These are phyloP conservation scores for Cabera pusaria DNA, from an alignment of 2,888 invertebrate species.

Conservation along the genomic window DNA sequence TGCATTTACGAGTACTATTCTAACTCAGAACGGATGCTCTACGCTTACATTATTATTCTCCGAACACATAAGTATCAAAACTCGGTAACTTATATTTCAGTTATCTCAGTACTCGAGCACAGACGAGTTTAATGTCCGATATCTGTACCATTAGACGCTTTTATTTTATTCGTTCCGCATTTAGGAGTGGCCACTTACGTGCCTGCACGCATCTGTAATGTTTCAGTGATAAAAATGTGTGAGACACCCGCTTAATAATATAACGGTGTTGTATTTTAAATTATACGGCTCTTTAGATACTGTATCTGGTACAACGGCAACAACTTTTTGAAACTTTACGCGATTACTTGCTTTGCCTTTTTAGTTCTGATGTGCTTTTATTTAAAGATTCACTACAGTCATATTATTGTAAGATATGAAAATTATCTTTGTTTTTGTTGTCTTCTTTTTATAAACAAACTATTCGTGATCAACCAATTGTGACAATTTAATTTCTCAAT, in stretches of 20 bases:
- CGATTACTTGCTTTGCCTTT: too few relatives aligned
- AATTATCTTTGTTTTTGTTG: too few relatives aligned
- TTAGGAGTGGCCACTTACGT: conserved; percentile 52
- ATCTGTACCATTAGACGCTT: conserved; percentile 51
- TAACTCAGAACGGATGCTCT: conserved; percentile 49
- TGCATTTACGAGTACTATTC: conserved; percentile 75
- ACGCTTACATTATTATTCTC: conserved; percentile 23
- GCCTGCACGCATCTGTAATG: conserved; percentile 58
- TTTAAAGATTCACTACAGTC: too few relatives aligned
- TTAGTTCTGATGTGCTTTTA: too few relatives aligned
- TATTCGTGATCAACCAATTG: too few relatives aligned
- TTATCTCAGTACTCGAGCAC: conserved; percentile 66
- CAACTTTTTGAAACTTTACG: too few relatives aligned
- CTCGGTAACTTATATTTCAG: conserved; percentile 43
- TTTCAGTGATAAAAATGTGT: conserved; percentile 58
- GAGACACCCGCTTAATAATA: conserved; percentile 50
- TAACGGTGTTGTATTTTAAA: conserved; percentile 36
- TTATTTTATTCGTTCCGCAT: conserved; percentile 50
- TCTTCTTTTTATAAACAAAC: too few relatives aligned
- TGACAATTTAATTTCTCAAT: conserved; percentile 2
- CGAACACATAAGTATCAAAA: conserved; percentile 44
- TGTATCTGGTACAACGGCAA: conserved; percentile 17
- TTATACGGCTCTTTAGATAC: conserved; percentile 30
- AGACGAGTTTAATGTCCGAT: conserved; percentile 58
- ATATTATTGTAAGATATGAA: too few relatives aligned